Evolutionary conservation across 2,797 vertebrate species (phyloP).

Genomic region (Anas capensis): DNA sequence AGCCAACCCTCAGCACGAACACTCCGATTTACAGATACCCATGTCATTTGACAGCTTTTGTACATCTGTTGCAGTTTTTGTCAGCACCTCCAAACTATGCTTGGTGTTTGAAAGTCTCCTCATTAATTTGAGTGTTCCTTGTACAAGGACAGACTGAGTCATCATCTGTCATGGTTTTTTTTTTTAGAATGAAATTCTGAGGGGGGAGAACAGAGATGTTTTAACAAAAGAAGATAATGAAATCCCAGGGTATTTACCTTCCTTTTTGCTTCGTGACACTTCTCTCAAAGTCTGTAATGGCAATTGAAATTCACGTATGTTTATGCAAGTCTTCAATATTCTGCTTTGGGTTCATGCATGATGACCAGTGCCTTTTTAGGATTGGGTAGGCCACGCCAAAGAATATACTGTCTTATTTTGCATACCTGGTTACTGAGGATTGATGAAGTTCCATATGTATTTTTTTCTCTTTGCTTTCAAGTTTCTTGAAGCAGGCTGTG

Average conservation of each 20-base stretch:
- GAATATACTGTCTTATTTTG: background rate
- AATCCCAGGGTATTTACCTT: background rate
- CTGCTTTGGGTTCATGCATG: background rate
- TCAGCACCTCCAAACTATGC: background rate
- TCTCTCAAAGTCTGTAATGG: background rate
- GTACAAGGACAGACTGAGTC: background rate
- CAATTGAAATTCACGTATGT: background rate
- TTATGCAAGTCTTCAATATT: background rate
- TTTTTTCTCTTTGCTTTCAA: constrained; percentile 3
- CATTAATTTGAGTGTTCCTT: background rate
- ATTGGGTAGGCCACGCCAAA: background rate
- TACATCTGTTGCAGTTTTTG: background rate
- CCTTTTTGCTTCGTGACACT: background rate
- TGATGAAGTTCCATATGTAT: background rate
- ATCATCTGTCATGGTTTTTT: background rate
- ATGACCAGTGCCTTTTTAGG: background rate
- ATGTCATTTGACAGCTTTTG: constrained; percentile 6
- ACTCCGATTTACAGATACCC: background rate
- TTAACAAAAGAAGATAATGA: background rate
- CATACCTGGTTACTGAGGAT: background rate
- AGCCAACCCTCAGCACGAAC: background rate
- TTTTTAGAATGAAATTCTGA: background rate
- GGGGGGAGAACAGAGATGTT: background rate
- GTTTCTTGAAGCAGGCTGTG: background rate
- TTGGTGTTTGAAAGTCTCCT: background rate